These are phyloP conservation scores for Petrolisthes manimaculis DNA, from an alignment of 2,888 invertebrate species.

Conservation along the genomic window DNA sequence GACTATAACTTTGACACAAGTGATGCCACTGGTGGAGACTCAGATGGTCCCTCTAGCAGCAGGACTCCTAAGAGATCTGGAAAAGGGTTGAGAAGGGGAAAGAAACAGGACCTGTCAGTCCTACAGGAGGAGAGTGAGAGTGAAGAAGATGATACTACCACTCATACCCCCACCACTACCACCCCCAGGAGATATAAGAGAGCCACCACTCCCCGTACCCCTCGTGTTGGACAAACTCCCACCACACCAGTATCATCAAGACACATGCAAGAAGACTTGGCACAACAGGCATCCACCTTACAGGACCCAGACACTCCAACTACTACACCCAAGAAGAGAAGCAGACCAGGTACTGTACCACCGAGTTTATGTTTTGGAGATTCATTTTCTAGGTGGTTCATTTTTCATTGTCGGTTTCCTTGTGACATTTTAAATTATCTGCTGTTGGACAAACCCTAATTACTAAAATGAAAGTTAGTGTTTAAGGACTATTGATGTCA, in stretches of 20 bases:
- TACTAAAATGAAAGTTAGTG: too few species aligned
- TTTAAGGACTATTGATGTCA: too few species aligned
- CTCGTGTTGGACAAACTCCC: neutral
- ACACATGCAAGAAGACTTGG: neutral
- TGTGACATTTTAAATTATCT: too few species aligned
- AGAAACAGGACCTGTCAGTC: slow-evolving; percentile 22
- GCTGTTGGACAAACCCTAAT: too few species aligned
- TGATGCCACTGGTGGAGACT: slow-evolving; percentile 40
- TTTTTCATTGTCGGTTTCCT: too few species aligned
- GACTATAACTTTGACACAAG: slow-evolving; percentile 52
- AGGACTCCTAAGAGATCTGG: slow-evolving; percentile 6
- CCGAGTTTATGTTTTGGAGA: too few species aligned
- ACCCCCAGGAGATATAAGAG: neutral
- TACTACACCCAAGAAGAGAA: neutral
- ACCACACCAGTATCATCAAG: neutral
- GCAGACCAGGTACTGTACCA: neutral
- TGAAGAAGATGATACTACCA: slow-evolving; percentile 7
- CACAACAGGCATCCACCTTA: neutral
- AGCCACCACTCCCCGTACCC: slow-evolving; percentile 25
- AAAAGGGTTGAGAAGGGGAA: slow-evolving; percentile 17
- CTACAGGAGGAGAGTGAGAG: slow-evolving; percentile 37
- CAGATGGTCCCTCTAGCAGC: slow-evolving; percentile 11
- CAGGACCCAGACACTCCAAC: neutral
- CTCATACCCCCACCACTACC: neutral
- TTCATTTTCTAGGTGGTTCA: too few species aligned